Evolutionary conservation across 2,113 vertebrate genomes (phyloP).

Genomic region (Hemiprocne comata): DNA sequence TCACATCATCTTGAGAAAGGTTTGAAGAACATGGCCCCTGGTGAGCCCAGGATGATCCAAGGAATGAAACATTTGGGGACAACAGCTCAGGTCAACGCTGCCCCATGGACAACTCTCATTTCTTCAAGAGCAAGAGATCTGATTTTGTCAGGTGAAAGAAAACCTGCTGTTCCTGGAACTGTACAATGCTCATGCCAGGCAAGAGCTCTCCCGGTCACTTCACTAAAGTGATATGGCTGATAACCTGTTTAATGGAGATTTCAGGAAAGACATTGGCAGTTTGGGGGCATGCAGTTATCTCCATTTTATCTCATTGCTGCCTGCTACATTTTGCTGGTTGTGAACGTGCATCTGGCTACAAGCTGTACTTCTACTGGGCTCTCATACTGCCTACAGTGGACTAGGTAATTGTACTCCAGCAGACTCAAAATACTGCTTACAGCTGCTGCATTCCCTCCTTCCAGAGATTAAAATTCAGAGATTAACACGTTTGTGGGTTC

Average conservation of each 20-base stretch:
- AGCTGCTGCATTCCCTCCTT: not conserved
- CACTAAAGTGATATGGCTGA: not conserved
- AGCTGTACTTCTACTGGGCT: not conserved
- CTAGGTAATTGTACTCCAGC: not conserved
- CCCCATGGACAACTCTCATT: not conserved
- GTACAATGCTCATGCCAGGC: not conserved
- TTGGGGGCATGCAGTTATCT: not conserved
- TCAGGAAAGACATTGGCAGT: not conserved
- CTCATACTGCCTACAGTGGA: not conserved
- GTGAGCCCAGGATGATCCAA: not conserved
- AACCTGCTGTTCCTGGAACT: not conserved
- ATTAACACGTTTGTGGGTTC: not conserved
- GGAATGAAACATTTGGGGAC: not conserved
- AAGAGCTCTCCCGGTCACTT: not conserved
- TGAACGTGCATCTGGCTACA: not conserved
- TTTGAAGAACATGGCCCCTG: not conserved
- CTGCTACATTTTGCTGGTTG: not conserved
- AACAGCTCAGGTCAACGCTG: not conserved
- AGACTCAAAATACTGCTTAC: not conserved
- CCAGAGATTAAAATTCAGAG: not conserved
- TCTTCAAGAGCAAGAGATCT: not conserved
- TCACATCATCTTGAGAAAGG: not conserved
- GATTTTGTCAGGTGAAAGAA: accelerated
- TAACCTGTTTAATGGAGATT: not conserved
- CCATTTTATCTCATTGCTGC: not conserved